Base-by-base conservation (phyloP, 2,797 vertebrate genomes). In the Mycteria americana region DNA sequence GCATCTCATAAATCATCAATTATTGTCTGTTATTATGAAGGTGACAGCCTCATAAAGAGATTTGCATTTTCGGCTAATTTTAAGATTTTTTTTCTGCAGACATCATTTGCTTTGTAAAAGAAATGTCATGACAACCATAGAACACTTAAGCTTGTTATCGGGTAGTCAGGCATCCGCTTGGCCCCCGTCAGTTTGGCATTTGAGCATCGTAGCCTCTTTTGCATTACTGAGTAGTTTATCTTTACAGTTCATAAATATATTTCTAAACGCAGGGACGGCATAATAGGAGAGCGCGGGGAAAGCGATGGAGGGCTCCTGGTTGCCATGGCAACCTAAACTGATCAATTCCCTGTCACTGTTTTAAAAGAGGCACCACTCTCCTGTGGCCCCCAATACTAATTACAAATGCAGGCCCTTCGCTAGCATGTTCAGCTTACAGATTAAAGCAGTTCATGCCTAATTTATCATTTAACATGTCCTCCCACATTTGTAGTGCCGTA, bases 291-390 rank as follows among this genome's bases (percentile, higher is more conserved):
- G 94, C 11, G 56, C 28, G 65, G 95, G 72, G 91, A 92, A 97
- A 97, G 94, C 69, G 94, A 97, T 88, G 94, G 93, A 97, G 97
- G 93, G 94, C 96, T 97, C 96, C 96, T 82, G 97, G 98, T 98
- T 98, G 95, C 98, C 97, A 98, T 92, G 94, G 97, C 97, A 98
- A 98, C 98, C 94, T 97, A 98, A 98, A 98, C 97, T 98, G 98
- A 99, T 98, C 98, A 98, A 98, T 99, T 98, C 98, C 98, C 98
- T 98, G 98, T 98, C 98, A 98, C 97, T 97, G 95, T 97, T 98
- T 97, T 97, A 97, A 98, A 98, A 97, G 97, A 98, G 96, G 93
- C 97, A 96, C 95, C 96, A 91, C 97, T 98, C 98, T 98, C 98
- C 98, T 98, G 97, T 97, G 98, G 97, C 98, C 97, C 87, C 98